Base-by-base conservation (phyloP, 2,797 vertebrate species). In the Bovichtus diacanthus region DNA sequence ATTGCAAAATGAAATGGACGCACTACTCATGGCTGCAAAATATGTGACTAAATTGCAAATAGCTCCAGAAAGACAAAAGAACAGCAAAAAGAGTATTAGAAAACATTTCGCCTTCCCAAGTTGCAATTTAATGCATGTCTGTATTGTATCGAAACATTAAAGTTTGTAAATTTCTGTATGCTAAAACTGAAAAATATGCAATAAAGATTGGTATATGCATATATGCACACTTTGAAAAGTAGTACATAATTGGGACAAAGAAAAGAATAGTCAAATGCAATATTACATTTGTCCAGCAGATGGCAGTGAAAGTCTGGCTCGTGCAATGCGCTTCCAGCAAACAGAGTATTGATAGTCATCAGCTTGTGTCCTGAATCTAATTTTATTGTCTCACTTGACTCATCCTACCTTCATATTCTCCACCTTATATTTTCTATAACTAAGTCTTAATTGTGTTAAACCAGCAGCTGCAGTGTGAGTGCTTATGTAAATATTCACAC, bases 281-380 rank as follows among this genome's bases (percentile, higher is more conserved):
- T 79, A 16, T 16, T 7, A 29, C 16, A 39, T 62, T 69, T 73
- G 54, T 76, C 91, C 94, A 92, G 78, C 71, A 92, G 94, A 75
- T 92, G 93, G 91, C 90, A 92, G 82, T 76, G 63, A 85, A 69
- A 29, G 76, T 60, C 61, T 64, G 54, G 34, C 31, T 23, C 2
- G 72, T 56, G 8, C 11, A 51, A 9, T 15, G 50, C 18, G 64
- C 11, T n/a, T 44, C 27, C 1, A 31, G 46, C 70, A 46, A 43
- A 29, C 29, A 16, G 36, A 23, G 47, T 13, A 36, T 2, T 49
- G 19, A 77, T 64, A 11, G 21, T 6, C 11, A 70, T 58, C 56
- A 78, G 59, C 29, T 53, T 38, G 21, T 61, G 60, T 74, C 49
- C 23, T 69, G 6, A 44, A 64, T 73, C 4, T 3, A 11, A 16